Evolutionary conservation across 1,140 invertebrate species (phyloP), one percentile per base, ranked within the genome.

Genomic region (Proctacanthus coquilletti): DNA sequence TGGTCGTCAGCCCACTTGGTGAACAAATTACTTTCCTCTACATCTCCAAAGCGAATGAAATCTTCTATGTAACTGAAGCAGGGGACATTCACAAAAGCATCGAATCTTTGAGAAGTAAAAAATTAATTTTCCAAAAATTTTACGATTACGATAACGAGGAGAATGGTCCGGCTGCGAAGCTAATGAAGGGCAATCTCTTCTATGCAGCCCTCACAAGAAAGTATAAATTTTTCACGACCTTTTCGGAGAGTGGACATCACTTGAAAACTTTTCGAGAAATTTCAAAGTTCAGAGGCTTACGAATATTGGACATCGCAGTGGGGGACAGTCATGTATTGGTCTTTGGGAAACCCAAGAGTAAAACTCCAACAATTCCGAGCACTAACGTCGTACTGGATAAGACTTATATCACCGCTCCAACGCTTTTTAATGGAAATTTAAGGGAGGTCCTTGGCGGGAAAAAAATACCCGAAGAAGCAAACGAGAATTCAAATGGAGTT

Each of bases 211-310:
- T 59, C 1, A 59, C 50, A 29, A 59, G 53, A 39, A 56, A 53
- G 0, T 53, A 59, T 43, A 56, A 56, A 36, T 58, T 59, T 36
- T 54, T 57, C 14, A 59, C 56, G 3, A 59, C 56, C 3, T 59
- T 59, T 31, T 59, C 56, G 21, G 56, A 59, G 38, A 58, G 53
- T 23, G 56, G 56, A 8, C 56, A 59, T 39, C 56, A 59, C 42
- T 39, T 59, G 38, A 59, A 59, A 38, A 56, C 53, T n/a, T 59
- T 59, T 38, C 51, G 56, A n/a, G 56, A 59, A 39, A 59, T 59
- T 18, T 56, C 56, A 8, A 59, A 59, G 43, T 56, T 59, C 30
- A 59, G 55, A 35, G 54, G 56, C 39, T 42, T 59, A 5, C 47
- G 53, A 0, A 30, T 59, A 11, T 39, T 59, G 13, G 56, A 59